Conservation (phyloP, 2,113 vertebrate genomes). For the Sinocyclocheilus rhinocerous region DNA sequence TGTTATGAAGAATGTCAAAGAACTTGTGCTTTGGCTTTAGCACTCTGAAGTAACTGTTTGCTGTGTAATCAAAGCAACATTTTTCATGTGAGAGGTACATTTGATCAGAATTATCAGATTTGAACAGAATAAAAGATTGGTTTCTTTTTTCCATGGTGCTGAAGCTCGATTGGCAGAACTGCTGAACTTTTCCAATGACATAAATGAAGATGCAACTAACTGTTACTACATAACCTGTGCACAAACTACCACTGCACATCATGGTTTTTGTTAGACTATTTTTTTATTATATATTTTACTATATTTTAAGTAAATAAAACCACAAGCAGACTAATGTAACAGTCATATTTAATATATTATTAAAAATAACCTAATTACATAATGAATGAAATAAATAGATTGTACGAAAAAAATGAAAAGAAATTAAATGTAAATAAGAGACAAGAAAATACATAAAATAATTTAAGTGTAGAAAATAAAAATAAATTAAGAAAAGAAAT, state of each 20-base stretch:
- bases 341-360: not conserved
- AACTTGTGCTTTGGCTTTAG: not conserved
- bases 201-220: not conserved
- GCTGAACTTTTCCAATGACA: not conserved
- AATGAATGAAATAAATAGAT: not conserved
- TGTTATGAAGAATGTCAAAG: conserved; percentile 2
- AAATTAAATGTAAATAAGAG: not conserved
- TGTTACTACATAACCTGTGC: not conserved
- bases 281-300: too few species aligned
- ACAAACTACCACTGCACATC: not conserved
- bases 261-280: too few species aligned
- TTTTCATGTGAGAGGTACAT: not conserved
- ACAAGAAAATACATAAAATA: not conserved
- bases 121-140: not conserved
- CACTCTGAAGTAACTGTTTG: not conserved
- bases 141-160: not conserved
- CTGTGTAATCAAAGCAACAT: not conserved
- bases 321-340: not conserved
- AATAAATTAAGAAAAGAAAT: not conserved
- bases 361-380: not conserved
- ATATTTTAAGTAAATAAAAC: not conserved
- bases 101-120: not conserved
- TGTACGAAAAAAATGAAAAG: not conserved
- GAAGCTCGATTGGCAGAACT: not conserved
- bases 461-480: not conserved